Evolutionary conservation across 2,113 vertebrate genomes (phyloP), one percentile per base, ranked within the genome.

Genomic region (Colius striatus): DNA sequence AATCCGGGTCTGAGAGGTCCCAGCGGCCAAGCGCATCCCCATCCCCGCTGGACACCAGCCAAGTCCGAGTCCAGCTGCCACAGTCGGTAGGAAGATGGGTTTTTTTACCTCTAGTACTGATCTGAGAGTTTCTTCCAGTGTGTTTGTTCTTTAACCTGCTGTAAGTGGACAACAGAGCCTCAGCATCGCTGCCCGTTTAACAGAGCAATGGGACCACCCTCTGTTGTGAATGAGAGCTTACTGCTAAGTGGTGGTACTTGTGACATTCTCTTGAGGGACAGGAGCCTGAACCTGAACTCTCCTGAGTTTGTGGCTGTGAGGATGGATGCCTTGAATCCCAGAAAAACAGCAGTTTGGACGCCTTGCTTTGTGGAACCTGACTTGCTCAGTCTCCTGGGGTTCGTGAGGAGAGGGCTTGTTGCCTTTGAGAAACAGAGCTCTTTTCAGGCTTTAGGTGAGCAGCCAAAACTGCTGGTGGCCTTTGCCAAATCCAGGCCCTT

Each of bases 1-100:
- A 96, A 0, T 92, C 96, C 8, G 80, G 97, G 15, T 95, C 97
- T 1, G 99, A 99, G 77, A 96, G 98, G 57, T 77, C 97, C 95
- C 95, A 97, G 63, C 98, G 96, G 3, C 20, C 94, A 0, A n/a
- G 91, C 34, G 76, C 98, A 11, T 98, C 97, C 1, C 98, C 99
- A 0, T 98, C 98, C 1, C 98, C 99, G 0, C 93, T 99, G 62
- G 98, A 98, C 66, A 82, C 98, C 0, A 98, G 98, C 13, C 98
- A 99, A 34, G 98, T 99, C 92, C 97, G 91, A 47, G 97, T 99
- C 45, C 99, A 99, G 87, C 97, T 99, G 80, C 97, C 98, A 0
- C 98, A 97, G 72, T 96, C 97, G 95, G 99, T 99, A 98, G 98
- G 98, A 96, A 62, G 47, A 90, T 60, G 47, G 0, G 6, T 61